Evolutionary conservation across 2,797 vertebrate species (phyloP).

Genomic region (Lophotriccus pileatus): DNA sequence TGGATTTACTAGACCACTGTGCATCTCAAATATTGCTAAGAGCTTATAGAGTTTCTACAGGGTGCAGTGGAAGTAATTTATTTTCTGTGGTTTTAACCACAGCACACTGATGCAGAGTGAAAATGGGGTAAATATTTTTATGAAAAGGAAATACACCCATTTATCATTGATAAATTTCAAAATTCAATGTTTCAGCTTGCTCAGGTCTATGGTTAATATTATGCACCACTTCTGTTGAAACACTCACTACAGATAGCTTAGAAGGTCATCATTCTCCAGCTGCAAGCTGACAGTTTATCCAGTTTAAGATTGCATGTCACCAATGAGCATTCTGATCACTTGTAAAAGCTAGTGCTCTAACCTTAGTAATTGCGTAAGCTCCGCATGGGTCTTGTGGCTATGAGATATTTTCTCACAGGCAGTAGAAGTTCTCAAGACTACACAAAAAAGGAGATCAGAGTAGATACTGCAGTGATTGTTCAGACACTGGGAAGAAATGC

Average conservation of each 20-base stretch:
- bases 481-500: background rate
- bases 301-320: background rate
- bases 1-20: background rate
- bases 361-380: background rate
- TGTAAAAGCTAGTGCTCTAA: background rate
- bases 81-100: background rate
- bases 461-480: background rate
- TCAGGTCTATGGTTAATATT: background rate
- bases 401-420: background rate
- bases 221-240: background rate
- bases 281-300: slow-evolving; percentile 4
- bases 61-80: background rate
- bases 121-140: background rate
- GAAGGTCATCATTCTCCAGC: background rate
- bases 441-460: background rate
- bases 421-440: background rate
- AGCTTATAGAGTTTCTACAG: background rate
- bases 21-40: background rate
- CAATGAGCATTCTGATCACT: background rate
- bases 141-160: background rate
- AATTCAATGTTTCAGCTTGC: background rate
- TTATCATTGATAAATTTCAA: background rate
- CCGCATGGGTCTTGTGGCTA: background rate
- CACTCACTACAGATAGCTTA: background rate
- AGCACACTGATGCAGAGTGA: background rate